phyloP scores from a whole-genome alignment of 2,797 vertebrate species.

The Sparus aurata region DNA sequence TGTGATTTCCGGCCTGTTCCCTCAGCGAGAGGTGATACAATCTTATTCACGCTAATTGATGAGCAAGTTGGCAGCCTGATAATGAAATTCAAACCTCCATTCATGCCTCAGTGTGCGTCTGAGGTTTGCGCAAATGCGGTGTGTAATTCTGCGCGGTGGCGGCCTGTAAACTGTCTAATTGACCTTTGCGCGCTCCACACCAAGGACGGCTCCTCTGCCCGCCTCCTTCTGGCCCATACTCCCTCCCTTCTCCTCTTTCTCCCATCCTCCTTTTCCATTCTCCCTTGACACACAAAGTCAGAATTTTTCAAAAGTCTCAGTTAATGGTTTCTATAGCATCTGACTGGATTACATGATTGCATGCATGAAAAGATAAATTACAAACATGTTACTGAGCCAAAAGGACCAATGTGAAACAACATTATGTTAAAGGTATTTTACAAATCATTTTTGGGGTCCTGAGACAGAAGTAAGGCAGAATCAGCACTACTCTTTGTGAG shows the following conservation, averaged over 20 bases:
- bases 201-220: conserved; percentile 63
- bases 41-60: conserved; percentile 55
- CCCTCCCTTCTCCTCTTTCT: conserved; percentile 52
- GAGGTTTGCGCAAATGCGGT: conserved; percentile 20
- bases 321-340: too few relatives aligned
- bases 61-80: conserved; percentile 37
- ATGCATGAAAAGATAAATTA: too few relatives aligned
- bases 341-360: too few relatives aligned
- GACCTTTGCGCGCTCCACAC: conserved; percentile 76
- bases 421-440: too few relatives aligned
- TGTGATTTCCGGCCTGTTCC: conserved; percentile 28
- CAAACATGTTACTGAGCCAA: too few relatives aligned
- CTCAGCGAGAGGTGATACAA: conserved; percentile 39
- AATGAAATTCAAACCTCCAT: conserved; percentile 61
- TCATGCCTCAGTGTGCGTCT: conserved; percentile 35
- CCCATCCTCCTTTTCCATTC: conserved; percentile 22
- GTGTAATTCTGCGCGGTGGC: conserved; percentile 42
- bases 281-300: not conserved
- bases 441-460: too few relatives aligned
- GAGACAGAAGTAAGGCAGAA: too few relatives aligned
- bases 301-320: too few relatives aligned
- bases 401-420: too few relatives aligned
- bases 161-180: conserved; percentile 76
- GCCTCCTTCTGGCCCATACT: conserved; percentile 31
- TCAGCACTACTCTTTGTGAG: too few relatives aligned